Percentiles rank a stretch among this genome's conserved stretches.
Evolutionary conservation across 2,888 invertebrate genomes (phyloP).

Genomic region (Odontocolon sp.): DNA sequence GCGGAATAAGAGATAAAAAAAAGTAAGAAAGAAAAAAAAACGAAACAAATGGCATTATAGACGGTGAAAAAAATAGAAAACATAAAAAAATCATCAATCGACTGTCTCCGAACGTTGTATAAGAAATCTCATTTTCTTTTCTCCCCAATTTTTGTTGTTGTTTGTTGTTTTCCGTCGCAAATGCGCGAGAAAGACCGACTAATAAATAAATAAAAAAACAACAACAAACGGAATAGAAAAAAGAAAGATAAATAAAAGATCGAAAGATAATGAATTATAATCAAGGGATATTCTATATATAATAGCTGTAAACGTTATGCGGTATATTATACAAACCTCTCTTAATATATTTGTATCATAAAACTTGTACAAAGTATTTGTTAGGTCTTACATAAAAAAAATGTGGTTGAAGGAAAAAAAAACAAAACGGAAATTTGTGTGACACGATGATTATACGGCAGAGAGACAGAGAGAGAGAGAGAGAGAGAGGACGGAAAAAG

Average conservation of each 20-base stretch:
- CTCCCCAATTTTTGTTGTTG: slow-evolving; percentile 10
- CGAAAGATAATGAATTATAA: slow-evolving; percentile 10
- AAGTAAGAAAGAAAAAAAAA: slow-evolving; percentile 14
- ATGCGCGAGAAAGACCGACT: not conserved
- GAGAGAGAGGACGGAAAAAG: not conserved
- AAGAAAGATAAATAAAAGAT: not conserved
- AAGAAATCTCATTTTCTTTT: slow-evolving; percentile 36
- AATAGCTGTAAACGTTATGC: slow-evolving; percentile 48
- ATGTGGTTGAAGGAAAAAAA: slow-evolving; percentile 24
- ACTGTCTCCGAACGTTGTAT: slow-evolving; percentile 44
- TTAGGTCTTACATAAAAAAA: slow-evolving; percentile 68
- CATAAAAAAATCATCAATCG: slow-evolving; percentile 36
- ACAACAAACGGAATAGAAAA: slow-evolving; percentile 6
- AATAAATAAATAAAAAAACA: slow-evolving; percentile 17
- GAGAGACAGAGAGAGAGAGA: not conserved
- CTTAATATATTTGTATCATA: slow-evolving; percentile 80
- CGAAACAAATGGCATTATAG: slow-evolving; percentile 3
- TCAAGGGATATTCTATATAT: slow-evolving; percentile 38
- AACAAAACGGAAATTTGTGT: slow-evolving; percentile 10
- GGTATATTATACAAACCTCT: slow-evolving; percentile 62
- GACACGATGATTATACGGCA: slow-evolving; percentile 3
- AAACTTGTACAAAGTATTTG: slow-evolving; percentile 80
- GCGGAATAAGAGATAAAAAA: slow-evolving; percentile 3
- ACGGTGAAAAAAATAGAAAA: slow-evolving; percentile 28
- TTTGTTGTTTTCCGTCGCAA: slow-evolving; percentile 1